phyloP scores from a whole-genome alignment of 2,888 invertebrate species.

The Polia nebulosa region DNA sequence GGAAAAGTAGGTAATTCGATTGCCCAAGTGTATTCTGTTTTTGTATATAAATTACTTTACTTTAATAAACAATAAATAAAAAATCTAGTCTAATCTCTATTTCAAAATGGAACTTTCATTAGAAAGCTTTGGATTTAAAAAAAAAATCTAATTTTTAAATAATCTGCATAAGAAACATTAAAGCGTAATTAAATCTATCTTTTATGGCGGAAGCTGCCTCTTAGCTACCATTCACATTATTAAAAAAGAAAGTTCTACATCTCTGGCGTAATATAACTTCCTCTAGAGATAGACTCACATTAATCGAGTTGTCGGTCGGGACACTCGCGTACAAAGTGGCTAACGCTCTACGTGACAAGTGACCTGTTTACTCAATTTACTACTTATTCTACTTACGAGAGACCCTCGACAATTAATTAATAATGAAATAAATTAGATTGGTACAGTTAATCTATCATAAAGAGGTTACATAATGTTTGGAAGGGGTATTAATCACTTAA shows the following conservation, averaged over 20 bases:
- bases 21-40: no score
- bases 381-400: slow-evolving; percentile 1
- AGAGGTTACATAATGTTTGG: background rate
- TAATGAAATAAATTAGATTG: background rate
- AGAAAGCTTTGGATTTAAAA: no score
- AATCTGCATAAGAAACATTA: no score
- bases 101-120: no score
- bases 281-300: slow-evolving; percentile 3
- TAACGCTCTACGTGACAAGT: slow-evolving; percentile 24
- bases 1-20: no score
- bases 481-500: no score
- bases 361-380: slow-evolving; percentile 10
- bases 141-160: no score
- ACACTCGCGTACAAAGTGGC: slow-evolving; percentile 16
- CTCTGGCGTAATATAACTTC: background rate
- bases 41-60: no score
- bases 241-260: background rate
- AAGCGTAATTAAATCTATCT: no score
- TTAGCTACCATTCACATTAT: background rate
- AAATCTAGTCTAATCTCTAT: no score
- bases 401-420: slow-evolving; percentile 7
- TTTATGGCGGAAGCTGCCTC: no score
- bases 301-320: slow-evolving; percentile 28
- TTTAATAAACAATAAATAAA: no score
- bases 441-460: background rate